Conservation (phyloP, 2,888 invertebrate species). For the Pheosia gnoma region DNA sequence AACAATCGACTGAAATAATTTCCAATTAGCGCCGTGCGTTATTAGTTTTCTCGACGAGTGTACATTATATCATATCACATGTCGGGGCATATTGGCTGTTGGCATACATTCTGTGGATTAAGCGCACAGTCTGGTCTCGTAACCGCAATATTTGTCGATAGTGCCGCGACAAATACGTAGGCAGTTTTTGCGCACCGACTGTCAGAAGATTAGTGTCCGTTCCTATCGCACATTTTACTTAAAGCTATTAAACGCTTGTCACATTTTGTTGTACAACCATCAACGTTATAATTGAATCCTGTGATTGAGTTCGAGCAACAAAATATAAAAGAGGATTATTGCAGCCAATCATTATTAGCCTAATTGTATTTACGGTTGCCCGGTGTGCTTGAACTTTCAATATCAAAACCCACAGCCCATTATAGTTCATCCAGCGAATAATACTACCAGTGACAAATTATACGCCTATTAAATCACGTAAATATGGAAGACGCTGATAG, state of each 20-base stretch:
- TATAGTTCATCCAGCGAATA: neutral
- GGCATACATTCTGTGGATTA: conserved; percentile 60
- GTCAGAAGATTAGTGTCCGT: conserved; percentile 43
- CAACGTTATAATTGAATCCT: conserved; percentile 35
- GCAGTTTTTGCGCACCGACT: conserved; percentile 44
- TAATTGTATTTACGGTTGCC: conserved; percentile 33
- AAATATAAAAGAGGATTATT: conserved; percentile 18
- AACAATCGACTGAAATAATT: conserved; percentile 9
- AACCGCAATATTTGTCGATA: conserved; percentile 62
- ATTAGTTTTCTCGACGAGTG: conserved; percentile 31
- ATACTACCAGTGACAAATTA: neutral
- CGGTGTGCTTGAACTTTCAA: conserved; percentile 30
- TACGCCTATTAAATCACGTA: too few relatives aligned
- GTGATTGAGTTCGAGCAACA: conserved; percentile 32
- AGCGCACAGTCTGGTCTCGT: conserved; percentile 49
- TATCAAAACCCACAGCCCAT: neutral
- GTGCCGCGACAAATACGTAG: conserved; percentile 41
- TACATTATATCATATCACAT: conserved; percentile 54
- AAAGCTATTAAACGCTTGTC: conserved; percentile 41
- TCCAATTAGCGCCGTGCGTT: conserved; percentile 8
- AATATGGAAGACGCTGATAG: neutral
- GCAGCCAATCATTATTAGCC: conserved; percentile 38
- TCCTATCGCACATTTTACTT: conserved; percentile 46
- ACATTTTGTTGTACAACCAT: conserved; percentile 33
- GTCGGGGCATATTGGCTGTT: conserved; percentile 47